phyloP scores from a whole-genome alignment of 2,113 vertebrate species.

The Sorex fumeus region DNA sequence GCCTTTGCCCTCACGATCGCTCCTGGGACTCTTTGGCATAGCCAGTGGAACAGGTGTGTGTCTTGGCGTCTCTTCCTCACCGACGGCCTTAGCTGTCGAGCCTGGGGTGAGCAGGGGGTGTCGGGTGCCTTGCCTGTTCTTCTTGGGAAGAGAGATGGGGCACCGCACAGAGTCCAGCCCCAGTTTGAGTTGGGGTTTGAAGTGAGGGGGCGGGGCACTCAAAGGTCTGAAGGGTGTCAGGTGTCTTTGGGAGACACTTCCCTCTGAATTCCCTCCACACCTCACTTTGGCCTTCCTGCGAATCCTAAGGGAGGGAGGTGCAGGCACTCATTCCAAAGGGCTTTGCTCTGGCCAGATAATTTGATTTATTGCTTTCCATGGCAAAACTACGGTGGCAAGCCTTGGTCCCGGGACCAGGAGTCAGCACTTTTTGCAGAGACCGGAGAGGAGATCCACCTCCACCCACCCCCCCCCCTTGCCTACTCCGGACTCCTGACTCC shows the following conservation, averaged over 20 bases:
- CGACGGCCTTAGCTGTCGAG: too few species aligned
- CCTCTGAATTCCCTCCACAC: not conserved
- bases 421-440: constrained; percentile 51
- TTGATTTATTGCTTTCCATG: constrained; percentile 72
- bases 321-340: constrained; percentile 47
- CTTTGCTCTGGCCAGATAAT: constrained; percentile 60
- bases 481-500: not conserved
- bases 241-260: not conserved
- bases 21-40: constrained; percentile 31
- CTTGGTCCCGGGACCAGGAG: not conserved
- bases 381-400: constrained; percentile 60
- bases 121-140: not conserved
- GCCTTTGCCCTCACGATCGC: not conserved
- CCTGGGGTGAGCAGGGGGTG: not conserved
- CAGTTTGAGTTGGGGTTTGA: not conserved
- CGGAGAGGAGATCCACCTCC: not conserved
- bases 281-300: not conserved
- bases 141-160: too few species aligned
- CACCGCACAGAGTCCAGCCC: not conserved
- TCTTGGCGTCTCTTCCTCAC: too few species aligned
- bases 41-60: not conserved
- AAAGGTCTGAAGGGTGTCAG: not conserved
- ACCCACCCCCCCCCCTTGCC: too few species aligned
- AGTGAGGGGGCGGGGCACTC: not conserved
- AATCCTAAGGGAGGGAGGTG: not conserved